phyloP scores from a whole-genome alignment of 2,888 invertebrate species.

The Flexamia atlantica region DNA sequence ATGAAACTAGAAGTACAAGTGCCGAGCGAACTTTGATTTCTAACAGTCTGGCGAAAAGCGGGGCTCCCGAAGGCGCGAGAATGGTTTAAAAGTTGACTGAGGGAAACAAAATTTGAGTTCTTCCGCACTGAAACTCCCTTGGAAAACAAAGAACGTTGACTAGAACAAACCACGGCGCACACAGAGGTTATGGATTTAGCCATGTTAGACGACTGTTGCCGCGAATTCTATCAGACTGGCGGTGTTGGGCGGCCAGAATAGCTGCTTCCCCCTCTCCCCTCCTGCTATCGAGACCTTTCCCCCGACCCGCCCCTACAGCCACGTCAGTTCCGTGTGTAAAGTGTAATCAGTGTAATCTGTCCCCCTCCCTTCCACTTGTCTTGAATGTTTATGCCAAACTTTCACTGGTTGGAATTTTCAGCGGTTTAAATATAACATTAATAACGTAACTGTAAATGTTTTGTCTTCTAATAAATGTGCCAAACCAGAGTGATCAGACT shows the following conservation, averaged over 20 bases:
- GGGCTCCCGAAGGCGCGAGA: neutral
- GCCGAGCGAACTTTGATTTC: neutral
- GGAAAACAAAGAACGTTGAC: constrained; percentile 13
- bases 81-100: constrained; percentile 22
- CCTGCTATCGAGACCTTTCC: neutral
- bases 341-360: too few relatives aligned
- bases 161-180: constrained; percentile 31
- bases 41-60: neutral
- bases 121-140: constrained; percentile 38
- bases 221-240: constrained; percentile 16
- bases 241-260: neutral
- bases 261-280: neutral
- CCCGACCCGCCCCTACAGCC: constrained; percentile 2
- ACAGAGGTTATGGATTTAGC: constrained; percentile 49
- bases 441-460: too few relatives aligned
- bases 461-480: too few relatives aligned
- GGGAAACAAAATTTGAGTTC: constrained; percentile 5
- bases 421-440: too few relatives aligned
- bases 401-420: too few relatives aligned
- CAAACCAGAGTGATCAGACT: too few relatives aligned
- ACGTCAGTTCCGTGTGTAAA: neutral
- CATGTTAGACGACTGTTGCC: constrained; percentile 9
- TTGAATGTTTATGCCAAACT: neutral
- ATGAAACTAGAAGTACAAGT: constrained; percentile 67
- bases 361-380: neutral